These are phyloP conservation scores for Megaceryle alcyon DNA, from an alignment of 2,797 vertebrate genomes.

Conservation along the genomic window DNA sequence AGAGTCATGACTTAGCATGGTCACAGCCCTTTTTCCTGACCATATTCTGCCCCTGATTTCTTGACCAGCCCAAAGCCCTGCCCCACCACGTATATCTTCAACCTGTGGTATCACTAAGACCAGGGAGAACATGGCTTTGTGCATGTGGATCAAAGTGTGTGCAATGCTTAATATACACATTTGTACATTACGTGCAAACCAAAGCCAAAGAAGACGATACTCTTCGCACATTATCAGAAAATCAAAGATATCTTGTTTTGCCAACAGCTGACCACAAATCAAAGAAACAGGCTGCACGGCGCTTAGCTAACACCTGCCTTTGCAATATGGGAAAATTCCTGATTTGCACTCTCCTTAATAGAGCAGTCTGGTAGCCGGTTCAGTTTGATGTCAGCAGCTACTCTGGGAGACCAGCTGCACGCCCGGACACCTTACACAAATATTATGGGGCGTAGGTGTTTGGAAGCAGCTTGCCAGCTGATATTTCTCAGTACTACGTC, in stretches of 20 bases:
- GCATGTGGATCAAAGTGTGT: not conserved
- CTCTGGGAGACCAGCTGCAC: not conserved
- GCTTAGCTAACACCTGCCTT: not conserved
- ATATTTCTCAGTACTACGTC: not conserved
- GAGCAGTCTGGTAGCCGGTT: not conserved
- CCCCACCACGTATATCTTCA: not conserved
- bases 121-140: not conserved
- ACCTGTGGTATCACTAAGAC: fast-evolving
- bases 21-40: not conserved
- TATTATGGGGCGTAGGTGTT: not conserved
- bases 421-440: fast-evolving
- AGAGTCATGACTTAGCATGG: not conserved
- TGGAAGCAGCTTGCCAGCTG: not conserved
- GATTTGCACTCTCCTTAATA: not conserved
- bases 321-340: not conserved
- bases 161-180: not conserved
- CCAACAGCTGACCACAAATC: not conserved
- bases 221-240: not conserved
- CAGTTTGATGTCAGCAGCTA: not conserved
- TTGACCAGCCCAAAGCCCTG: not conserved
- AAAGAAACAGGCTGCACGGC: not conserved
- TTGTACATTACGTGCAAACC: not conserved
- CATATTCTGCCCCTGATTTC: not conserved
- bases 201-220: not conserved
- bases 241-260: not conserved